phyloP scores from a whole-genome alignment of 2,797 vertebrate species.

The Loriculus beryllinus region DNA sequence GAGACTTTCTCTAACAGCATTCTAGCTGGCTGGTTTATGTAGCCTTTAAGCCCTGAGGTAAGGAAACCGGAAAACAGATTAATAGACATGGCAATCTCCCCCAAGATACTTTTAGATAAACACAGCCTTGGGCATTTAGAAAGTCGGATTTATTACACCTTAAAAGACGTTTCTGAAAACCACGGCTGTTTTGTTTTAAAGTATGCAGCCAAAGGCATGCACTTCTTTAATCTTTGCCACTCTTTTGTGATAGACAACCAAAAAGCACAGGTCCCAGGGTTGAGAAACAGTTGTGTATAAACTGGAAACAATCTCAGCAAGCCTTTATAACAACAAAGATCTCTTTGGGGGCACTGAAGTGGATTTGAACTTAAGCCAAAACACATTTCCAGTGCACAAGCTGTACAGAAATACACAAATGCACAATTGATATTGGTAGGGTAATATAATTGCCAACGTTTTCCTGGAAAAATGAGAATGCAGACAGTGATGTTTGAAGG shows the following conservation, averaged over 20 bases:
- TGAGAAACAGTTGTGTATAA: conserved; percentile 63
- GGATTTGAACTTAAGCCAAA: conserved; percentile 69
- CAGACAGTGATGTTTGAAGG: conserved; percentile 31
- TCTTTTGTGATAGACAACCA: conserved; percentile 57
- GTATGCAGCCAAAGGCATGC: conserved; percentile 60
- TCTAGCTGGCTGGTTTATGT: conserved; percentile 47
- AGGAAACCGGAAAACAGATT: conserved; percentile 71
- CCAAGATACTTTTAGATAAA: conserved; percentile 72
- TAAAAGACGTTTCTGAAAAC: conserved; percentile 70
- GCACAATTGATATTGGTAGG: conserved; percentile 48
- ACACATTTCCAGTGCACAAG: conserved; percentile 62
- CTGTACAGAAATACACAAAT: conserved; percentile 48
- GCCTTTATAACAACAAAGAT: conserved; percentile 66
- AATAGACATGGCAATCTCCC: conserved; percentile 62
- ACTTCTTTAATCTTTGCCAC: conserved; percentile 69
- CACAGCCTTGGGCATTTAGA: conserved; percentile 69
- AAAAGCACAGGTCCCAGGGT: conserved; percentile 40
- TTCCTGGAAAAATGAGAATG: conserved; percentile 52
- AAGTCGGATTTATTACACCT: conserved; percentile 69
- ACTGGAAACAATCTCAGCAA: conserved; percentile 66
- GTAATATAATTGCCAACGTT: conserved; percentile 46
- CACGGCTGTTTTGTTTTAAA: conserved; percentile 64
- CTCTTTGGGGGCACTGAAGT: conserved; percentile 66
- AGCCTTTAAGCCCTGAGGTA: conserved; percentile 61
- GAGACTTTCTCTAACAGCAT: conserved; percentile 52